Percentiles rank a stretch among this genome's conserved stretches.
Evolutionary conservation across 2,797 vertebrate genomes (phyloP).

Genomic region (Sebastes ruberrimus): DNA sequence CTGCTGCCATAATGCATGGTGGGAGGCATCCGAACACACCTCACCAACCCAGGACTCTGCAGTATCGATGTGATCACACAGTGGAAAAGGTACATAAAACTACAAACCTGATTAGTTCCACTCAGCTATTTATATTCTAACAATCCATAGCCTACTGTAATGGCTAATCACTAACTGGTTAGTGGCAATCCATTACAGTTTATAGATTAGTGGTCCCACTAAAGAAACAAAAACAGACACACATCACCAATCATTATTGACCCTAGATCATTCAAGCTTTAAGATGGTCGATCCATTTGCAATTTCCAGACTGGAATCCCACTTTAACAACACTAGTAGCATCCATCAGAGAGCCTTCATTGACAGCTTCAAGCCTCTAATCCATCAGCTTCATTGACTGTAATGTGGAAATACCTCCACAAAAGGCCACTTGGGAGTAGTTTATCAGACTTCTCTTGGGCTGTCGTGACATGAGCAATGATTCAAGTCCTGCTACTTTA

Average conservation of each 20-base stretch:
- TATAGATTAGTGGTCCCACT: neutral
- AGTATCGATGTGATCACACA: neutral
- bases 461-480: slow-evolving; percentile 31
- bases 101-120: neutral
- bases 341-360: slow-evolving; percentile 45
- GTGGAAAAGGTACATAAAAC: neutral
- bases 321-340: neutral
- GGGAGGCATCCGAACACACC: neutral
- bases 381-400: slow-evolving; percentile 43
- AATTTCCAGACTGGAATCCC: slow-evolving; percentile 11
- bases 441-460: slow-evolving; percentile 28
- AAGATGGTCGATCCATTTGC: neutral
- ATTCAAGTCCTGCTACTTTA: slow-evolving; percentile 17
- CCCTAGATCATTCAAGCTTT: neutral
- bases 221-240: slow-evolving; percentile 1
- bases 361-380: slow-evolving; percentile 28
- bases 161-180: neutral
- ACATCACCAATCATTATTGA: slow-evolving; percentile 42
- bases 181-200: slow-evolving; percentile 7
- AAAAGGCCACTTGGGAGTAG: slow-evolving; percentile 23
- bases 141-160: slow-evolving; percentile 11
- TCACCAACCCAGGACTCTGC: neutral
- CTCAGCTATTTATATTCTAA: neutral
- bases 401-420: slow-evolving; percentile 49
- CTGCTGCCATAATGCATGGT: neutral